These are phyloP conservation scores for Hipposideros armiger DNA, from an alignment of 2,113 vertebrate genomes.

Conservation along the genomic window DNA sequence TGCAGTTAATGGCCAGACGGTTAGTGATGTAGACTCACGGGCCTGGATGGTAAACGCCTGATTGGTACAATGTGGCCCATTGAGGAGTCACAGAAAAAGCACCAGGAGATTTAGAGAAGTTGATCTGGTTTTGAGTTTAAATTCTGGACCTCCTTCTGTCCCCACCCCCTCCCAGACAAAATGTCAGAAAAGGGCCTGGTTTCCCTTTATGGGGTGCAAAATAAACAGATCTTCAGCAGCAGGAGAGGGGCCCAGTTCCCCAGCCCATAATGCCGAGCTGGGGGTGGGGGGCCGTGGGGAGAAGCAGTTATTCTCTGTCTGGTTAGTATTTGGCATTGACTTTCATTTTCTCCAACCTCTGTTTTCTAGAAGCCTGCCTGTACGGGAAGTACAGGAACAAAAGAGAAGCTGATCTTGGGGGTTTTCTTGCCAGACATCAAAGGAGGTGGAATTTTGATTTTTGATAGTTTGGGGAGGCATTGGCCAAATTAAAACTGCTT, in stretches of 20 bases:
- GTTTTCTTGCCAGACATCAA: conserved; percentile 74
- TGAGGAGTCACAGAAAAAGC: conserved; percentile 65
- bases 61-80: conserved; percentile 54
- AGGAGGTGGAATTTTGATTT: conserved; percentile 61
- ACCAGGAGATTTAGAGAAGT: conserved; percentile 70
- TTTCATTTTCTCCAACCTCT: conserved; percentile 82
- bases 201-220: conserved; percentile 84
- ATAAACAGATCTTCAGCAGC: conserved; percentile 78
- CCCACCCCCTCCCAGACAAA: conserved; percentile 77
- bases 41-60: background rate
- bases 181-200: conserved; percentile 81
- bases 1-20: conserved; percentile 5
- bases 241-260: conserved; percentile 73
- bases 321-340: conserved; percentile 78
- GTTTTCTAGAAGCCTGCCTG: conserved; percentile 76
- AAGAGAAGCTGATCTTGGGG: conserved; percentile 60
- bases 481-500: conserved; percentile 15
- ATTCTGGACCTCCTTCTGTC: conserved; percentile 74
- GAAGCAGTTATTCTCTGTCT: conserved; percentile 73
- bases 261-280: conserved; percentile 73
- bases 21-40: background rate
- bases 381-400: conserved; percentile 65
- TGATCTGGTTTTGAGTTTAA: conserved; percentile 83
- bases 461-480: conserved; percentile 16
- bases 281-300: conserved; percentile 49